Evolutionary conservation across 1,140 invertebrate genomes (phyloP).

Genomic region (Procambarus clarkii): DNA sequence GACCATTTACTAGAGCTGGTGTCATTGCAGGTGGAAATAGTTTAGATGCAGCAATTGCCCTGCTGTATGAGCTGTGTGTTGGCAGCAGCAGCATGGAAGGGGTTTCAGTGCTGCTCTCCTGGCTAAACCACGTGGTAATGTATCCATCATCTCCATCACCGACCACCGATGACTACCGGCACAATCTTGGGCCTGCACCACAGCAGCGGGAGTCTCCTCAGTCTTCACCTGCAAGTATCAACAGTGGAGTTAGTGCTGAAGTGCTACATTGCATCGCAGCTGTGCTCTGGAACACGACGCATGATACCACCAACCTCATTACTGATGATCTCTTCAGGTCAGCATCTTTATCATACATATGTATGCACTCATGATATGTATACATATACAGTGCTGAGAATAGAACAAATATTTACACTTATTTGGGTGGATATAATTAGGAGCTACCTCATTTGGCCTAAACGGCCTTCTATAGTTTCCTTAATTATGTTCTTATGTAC

Average conservation of each 20-base stretch:
- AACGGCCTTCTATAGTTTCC: no score
- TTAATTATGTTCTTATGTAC: no score
- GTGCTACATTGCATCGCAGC: conserved; percentile 85
- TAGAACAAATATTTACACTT: no score
- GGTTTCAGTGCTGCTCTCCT: conserved; percentile 80
- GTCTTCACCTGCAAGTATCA: conserved; percentile 62
- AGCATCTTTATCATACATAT: conserved; percentile 32
- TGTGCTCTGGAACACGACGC: conserved; percentile 85
- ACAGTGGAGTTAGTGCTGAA: conserved; percentile 76
- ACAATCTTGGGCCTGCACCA: background rate
- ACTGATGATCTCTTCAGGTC: conserved; percentile 83
- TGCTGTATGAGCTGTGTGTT: conserved; percentile 86
- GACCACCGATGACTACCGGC: background rate
- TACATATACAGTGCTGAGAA: no score
- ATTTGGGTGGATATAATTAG: no score
- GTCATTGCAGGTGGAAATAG: conserved; percentile 50
- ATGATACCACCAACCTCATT: conserved; percentile 82
- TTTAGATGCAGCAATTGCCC: conserved; percentile 85
- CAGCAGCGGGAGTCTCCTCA: conserved; percentile 15
- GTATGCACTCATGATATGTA: no score
- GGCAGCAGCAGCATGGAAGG: conserved; percentile 76
- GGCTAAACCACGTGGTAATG: conserved; percentile 80
- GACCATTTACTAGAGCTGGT: no score
- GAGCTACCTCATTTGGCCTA: no score
- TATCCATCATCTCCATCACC: conserved; percentile 23